Base-by-base conservation (phyloP, 2,797 vertebrate genomes). In the Helarctos malayanus region DNA sequence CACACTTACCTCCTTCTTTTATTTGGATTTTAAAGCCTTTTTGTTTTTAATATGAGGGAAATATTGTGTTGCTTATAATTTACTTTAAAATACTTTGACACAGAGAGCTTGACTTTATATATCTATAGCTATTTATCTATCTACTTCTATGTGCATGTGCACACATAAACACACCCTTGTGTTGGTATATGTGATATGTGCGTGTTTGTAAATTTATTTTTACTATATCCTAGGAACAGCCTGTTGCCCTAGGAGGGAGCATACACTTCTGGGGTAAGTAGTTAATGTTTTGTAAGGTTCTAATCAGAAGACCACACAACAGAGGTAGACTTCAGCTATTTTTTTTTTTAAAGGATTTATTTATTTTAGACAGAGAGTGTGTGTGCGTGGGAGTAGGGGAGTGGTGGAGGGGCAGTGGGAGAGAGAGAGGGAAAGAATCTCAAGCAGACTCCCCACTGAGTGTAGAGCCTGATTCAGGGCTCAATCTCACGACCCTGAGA, bases 41-140 rank as follows among this genome's bases (percentile, higher is more conserved):
- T 75, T 73, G 25, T 52, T 80, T 93, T 95, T 52, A 76, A 61
- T 83, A 56, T 63, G 73, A 94, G 45, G 76, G 59, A n/a, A n/a
- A 45, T 94, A 82, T 56, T 84, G 6, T 79, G 25, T 93, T 94
- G 35, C 27, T 25, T 65, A 1, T 84, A 89, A 84, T 97, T 96
- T 95, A 63, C 52, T 96, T 96, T 86, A 83, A 96, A 97, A 85
- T 87, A 84, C 68, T 63, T 65, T 75, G 85, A 82, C n/a, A 91
- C 2, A 96, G 38, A 90, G 4, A 92, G 87, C 27, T 65, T 84
- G 59, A 91, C 56, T 68, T 69, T 73, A 75, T 65, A 49, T 5
- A 35, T 19, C 19, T 18, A 47, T 81, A 35, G 54, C n/a, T 29
- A 27, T 38, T 9, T 38, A 52, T 35, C 49, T 68, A 8, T 78